Percentiles rank a stretch among this genome's conserved stretches.
These are phyloP conservation scores for Onthophagus sagittarius DNA, from an alignment of 2,888 invertebrate genomes.

Conservation along the genomic window DNA sequence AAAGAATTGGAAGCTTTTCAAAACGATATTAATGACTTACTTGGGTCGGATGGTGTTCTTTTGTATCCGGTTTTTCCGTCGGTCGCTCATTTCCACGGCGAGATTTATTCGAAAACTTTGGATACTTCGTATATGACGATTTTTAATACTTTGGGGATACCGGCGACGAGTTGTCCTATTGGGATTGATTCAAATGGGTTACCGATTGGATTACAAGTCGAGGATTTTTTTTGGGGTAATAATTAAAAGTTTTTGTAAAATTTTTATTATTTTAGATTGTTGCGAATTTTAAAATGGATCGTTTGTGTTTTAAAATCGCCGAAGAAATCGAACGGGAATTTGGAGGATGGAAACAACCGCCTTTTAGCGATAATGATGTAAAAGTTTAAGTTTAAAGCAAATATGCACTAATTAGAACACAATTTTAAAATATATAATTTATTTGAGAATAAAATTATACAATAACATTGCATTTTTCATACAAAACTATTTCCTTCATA, in stretches of 20 bases:
- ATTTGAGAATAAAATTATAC: no score
- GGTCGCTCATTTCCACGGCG: conserved; percentile 83
- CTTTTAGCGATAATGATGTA: background rate
- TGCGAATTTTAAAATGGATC: conserved; percentile 76
- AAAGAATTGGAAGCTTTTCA: background rate
- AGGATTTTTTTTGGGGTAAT: background rate
- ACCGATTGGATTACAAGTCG: conserved; percentile 83
- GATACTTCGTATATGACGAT: conserved; percentile 85
- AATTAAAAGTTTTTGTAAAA: background rate
- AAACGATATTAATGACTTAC: conserved; percentile 56
- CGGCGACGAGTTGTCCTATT: conserved; percentile 82
- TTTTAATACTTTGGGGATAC: conserved; percentile 82
- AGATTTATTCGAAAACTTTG: conserved; percentile 73
- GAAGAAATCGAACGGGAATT: conserved; percentile 82
- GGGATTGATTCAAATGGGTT: conserved; percentile 78
- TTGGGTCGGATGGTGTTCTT: conserved; percentile 83
- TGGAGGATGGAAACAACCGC: conserved; percentile 82
- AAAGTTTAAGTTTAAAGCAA: background rate
- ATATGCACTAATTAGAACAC: no score
- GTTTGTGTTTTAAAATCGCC: conserved; percentile 82
- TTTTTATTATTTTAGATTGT: conserved; percentile 53
- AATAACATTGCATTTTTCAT: no score
- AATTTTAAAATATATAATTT: no score
- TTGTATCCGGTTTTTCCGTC: conserved; percentile 88
- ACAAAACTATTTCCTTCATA: no score